These are phyloP conservation scores for Drosophila affinis DNA, from an alignment of 2,888 invertebrate genomes.

Conservation along the genomic window DNA sequence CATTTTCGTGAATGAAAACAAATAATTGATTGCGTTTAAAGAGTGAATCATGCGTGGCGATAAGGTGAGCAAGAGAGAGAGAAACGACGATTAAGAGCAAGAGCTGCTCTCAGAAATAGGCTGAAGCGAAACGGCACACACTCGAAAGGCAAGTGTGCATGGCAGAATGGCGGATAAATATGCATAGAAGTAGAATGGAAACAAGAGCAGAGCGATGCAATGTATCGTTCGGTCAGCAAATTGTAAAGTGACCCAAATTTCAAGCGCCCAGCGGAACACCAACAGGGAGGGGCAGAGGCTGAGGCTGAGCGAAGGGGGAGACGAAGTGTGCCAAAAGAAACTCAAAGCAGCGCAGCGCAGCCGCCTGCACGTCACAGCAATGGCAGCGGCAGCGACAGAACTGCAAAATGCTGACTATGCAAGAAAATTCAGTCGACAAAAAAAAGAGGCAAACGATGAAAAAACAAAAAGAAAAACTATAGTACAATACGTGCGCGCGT, in stretches of 20 bases:
- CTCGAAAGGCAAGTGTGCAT: conserved; percentile 53
- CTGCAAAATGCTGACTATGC: conserved; percentile 76
- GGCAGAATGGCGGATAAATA: conserved; percentile 63
- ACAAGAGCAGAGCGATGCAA: conserved; percentile 62
- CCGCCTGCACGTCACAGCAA: conserved; percentile 46
- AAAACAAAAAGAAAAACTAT: conserved; percentile 39
- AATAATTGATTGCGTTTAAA: conserved; percentile 63
- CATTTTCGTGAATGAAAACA: conserved; percentile 70
- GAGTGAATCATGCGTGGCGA: conserved; percentile 72
- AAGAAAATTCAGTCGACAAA: conserved; percentile 72
- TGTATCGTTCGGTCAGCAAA: conserved; percentile 72
- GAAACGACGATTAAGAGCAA: conserved; percentile 43
- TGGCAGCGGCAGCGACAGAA: conserved; percentile 33
- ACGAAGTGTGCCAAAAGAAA: conserved; percentile 75
- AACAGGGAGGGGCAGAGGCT: conserved; percentile 6
- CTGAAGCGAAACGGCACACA: conserved; percentile 42
- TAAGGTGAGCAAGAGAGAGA: conserved; percentile 16
- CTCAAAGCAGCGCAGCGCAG: conserved; percentile 45
- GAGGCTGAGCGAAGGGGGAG: conserved; percentile 32
- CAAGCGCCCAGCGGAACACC: conserved; percentile 36
- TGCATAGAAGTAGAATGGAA: conserved; percentile 45
- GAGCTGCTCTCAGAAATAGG: conserved; percentile 51
- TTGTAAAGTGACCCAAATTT: conserved; percentile 80
- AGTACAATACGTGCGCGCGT: conserved; percentile 55
- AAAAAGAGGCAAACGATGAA: conserved; percentile 33